Evolutionary conservation across 2,113 vertebrate species (phyloP).

Genomic region (Antigone vipio): DNA sequence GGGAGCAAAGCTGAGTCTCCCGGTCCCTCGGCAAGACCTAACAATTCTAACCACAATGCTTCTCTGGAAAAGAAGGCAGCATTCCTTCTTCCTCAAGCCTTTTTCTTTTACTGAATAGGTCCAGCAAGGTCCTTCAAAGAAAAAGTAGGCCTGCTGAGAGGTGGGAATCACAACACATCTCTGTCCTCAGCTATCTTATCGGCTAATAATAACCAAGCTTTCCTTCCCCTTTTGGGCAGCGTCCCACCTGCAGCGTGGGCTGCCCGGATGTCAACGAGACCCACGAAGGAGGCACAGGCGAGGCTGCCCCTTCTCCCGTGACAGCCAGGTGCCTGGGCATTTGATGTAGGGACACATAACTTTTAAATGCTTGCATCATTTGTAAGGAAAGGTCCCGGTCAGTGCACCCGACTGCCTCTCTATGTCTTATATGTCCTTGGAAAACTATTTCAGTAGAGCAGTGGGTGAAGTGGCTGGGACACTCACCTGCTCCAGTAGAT

Average conservation of each 20-base stretch:
- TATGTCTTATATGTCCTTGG: background rate
- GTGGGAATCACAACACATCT: background rate
- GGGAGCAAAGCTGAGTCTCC: background rate
- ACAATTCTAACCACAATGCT: background rate
- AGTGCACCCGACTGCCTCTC: background rate
- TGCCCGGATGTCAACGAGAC: background rate
- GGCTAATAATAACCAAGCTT: background rate
- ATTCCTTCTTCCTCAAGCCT: background rate
- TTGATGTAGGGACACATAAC: background rate
- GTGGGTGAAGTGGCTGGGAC: background rate
- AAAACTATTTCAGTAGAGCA: background rate
- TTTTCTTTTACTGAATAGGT: background rate
- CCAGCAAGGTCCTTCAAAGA: background rate
- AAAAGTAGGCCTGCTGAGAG: background rate
- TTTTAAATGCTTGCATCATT: background rate
- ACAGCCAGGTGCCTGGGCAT: background rate
- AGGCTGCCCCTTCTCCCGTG: background rate
- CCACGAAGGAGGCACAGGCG: rapidly evolving
- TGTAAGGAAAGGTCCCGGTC: background rate
- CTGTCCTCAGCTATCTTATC: background rate
- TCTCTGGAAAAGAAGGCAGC: background rate
- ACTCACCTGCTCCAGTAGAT: background rate
- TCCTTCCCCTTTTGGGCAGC: background rate
- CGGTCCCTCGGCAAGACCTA: rapidly evolving
- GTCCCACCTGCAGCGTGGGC: rapidly evolving